phyloP scores from a whole-genome alignment of 1,140 invertebrate species.

The Scaptomyza graminum region DNA sequence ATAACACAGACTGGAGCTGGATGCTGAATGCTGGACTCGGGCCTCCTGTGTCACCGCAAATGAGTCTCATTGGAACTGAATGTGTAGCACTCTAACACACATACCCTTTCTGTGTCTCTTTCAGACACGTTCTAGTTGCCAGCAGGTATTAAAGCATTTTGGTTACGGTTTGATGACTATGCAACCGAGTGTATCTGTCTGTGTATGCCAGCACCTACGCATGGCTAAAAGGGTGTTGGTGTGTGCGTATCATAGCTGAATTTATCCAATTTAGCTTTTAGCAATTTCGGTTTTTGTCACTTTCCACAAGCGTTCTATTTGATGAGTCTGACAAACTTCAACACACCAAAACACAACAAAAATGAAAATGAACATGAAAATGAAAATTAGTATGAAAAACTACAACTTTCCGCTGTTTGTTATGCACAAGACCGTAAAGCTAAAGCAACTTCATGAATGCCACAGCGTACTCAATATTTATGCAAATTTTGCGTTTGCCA shows the following conservation, averaged over 20 bases:
- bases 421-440: constrained; percentile 15
- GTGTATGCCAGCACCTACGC: not conserved
- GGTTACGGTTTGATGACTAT: constrained; percentile 56
- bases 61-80: constrained; percentile 79
- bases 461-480: constrained; percentile 67
- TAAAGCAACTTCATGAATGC: constrained; percentile 45
- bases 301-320: constrained; percentile 19
- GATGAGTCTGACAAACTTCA: constrained; percentile 6
- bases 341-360: not conserved
- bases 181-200: constrained; percentile 23
- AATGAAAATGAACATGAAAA: constrained; percentile 4
- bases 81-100: constrained; percentile 24
- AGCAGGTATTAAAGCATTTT: constrained; percentile 63
- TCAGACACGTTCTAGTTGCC: constrained; percentile 4
- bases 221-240: constrained; percentile 3
- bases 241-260: constrained; percentile 20
- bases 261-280: constrained; percentile 48
- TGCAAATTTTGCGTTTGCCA: constrained; percentile 58
- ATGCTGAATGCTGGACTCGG: constrained; percentile 37
- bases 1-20: constrained; percentile 42
- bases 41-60: constrained; percentile 68
- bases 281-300: constrained; percentile 41
- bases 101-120: not conserved
- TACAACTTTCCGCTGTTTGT: constrained; percentile 15
- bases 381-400: constrained; percentile 2